Evolutionary conservation across 1,140 invertebrate species (phyloP).

Genomic region (Trigoniulus corallinus): DNA sequence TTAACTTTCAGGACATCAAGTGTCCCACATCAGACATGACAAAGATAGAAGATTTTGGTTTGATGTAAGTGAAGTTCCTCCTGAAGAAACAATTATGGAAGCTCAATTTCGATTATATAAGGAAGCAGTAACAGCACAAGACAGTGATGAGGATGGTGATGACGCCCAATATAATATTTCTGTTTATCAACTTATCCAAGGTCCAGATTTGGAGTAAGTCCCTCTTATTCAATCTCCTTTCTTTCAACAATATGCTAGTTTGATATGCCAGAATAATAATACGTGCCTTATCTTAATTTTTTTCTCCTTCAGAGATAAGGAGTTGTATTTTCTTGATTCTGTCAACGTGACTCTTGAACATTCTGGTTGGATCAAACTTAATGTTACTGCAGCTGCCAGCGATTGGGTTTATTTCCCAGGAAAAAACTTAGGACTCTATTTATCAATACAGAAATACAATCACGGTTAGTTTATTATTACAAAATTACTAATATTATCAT

Average conservation of each 20-base stretch:
- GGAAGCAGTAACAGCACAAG: slow-evolving; percentile 20
- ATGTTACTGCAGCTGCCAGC: slow-evolving; percentile 50
- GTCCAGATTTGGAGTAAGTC: slow-evolving; percentile 21
- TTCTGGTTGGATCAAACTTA: slow-evolving; percentile 60
- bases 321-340: slow-evolving; percentile 18
- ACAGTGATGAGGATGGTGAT: background rate
- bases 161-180: slow-evolving; percentile 8
- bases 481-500: too few relatives aligned
- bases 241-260: slow-evolving; percentile 18
- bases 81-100: slow-evolving; percentile 56
- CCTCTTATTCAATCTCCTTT: slow-evolving; percentile 11
- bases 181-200: slow-evolving; percentile 18
- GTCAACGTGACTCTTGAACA: slow-evolving; percentile 18
- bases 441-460: slow-evolving; percentile 55
- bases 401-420: slow-evolving; percentile 58
- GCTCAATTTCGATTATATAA: slow-evolving; percentile 73
- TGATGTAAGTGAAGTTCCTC: slow-evolving; percentile 65
- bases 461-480: slow-evolving; percentile 45
- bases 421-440: slow-evolving; percentile 73
- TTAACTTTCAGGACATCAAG: slow-evolving; percentile 15
- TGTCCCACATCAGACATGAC: slow-evolving; percentile 42
- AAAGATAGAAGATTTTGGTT: slow-evolving; percentile 78
- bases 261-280: too few relatives aligned
- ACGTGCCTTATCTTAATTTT: slow-evolving; percentile 14
- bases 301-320: slow-evolving; percentile 20